These are phyloP conservation scores for Morpho achilles DNA, from an alignment of 2,888 invertebrate genomes.

Conservation along the genomic window DNA sequence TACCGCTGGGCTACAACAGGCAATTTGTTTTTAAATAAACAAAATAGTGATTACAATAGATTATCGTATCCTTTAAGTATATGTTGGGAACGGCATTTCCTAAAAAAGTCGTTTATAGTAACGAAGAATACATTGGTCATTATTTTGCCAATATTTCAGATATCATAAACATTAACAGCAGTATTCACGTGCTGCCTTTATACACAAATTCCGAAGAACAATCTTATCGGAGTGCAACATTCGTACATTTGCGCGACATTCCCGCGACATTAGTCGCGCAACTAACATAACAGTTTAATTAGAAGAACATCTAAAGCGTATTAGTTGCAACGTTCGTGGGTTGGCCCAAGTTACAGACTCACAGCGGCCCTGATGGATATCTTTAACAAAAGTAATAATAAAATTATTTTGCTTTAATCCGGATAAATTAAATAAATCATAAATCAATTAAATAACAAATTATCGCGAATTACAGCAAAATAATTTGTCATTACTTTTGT, in stretches of 20 bases:
- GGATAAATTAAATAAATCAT: no score
- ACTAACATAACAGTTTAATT: constrained; percentile 74
- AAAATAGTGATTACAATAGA: no score
- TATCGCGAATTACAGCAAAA: no score
- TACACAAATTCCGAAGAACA: constrained; percentile 22
- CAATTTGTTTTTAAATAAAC: no score
- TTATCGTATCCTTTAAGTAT: no score
- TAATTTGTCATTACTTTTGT: no score
- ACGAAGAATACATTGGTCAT: no score
- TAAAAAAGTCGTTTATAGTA: no score
- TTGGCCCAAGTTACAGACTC: constrained; percentile 29
- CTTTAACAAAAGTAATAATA: neutral
- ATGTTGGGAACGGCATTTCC: no score
- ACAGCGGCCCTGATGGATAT: neutral
- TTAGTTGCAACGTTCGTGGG: constrained; percentile 49
- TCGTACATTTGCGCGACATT: constrained; percentile 49
- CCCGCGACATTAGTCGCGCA: constrained; percentile 57
- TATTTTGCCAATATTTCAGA: constrained; percentile 11
- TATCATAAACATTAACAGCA: constrained; percentile 21
- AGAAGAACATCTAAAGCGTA: constrained; percentile 64
- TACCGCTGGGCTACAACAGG: no score
- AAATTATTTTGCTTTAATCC: no score
- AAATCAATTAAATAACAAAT: no score
- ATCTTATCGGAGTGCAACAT: constrained; percentile 43
- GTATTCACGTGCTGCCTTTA: constrained; percentile 16